Evolutionary conservation across 2,888 invertebrate species (phyloP), one percentile per base, ranked within the genome.

Genomic region (Tromatobia lineatoria): DNA sequence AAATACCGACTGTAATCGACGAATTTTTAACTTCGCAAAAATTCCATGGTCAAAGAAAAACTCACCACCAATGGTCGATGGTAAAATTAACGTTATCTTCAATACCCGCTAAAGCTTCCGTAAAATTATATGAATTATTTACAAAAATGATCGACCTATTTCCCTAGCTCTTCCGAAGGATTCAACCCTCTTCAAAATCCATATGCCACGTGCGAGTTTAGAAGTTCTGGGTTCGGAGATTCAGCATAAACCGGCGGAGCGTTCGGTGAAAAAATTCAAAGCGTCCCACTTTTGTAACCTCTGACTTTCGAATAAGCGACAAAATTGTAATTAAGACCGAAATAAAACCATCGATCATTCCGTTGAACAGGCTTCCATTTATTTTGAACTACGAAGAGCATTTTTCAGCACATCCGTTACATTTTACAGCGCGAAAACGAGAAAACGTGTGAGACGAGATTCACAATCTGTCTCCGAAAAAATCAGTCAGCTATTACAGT

Each of bases 191-290:
- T 98, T 99, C 94, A 95, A 95, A 84, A 95, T 98, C 88, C 94
- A 95, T 82, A 91, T 98, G 64, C 95, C 95, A 38, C 95, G 95
- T 34, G 94, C 95, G 86, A 94, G 94, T 79, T 95, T 97, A 85
- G 96, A 96, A 70, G 94, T 99, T 70, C 97, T 97, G 94, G 99
- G 99, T 10, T 98, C 97, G 93, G 96, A 97, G 92, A 95, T 98
- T 73, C 95, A 95, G 88, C 95, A 96, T n/a, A 95, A 96, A 84
- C 96, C 98, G 0, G 96, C 96, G 1, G 98, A 98, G 88, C 94
- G 98, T 86, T 96, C 97, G 13, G 96, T 96, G 0, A 97, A 97
- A 89, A 98, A 98, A 94, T 95, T 97, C 67, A 98, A 98, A 93
- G 95, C 94, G 73, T 95, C 95, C 89, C 94, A 96, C 86, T 93